phyloP scores from a whole-genome alignment of 2,797 vertebrate genomes.

The Scomberomorus guttatus region DNA sequence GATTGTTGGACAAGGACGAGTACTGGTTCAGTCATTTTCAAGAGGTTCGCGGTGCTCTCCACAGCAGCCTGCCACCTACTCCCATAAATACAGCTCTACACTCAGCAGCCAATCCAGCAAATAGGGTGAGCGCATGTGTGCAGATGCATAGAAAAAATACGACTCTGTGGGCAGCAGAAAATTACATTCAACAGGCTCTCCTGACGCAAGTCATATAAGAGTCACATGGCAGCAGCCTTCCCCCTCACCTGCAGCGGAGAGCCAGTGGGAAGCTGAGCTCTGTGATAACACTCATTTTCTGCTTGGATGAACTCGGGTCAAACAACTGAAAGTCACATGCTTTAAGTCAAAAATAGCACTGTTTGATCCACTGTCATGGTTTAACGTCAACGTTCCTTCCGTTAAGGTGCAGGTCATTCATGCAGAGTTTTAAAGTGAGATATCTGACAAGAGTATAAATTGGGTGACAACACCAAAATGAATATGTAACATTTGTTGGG shows the following conservation, averaged over 20 bases:
- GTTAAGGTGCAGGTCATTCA: background rate
- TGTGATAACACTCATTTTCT: slow-evolving; percentile 15
- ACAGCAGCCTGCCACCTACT: slow-evolving; percentile 26
- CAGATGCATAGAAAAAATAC: slow-evolving; percentile 7
- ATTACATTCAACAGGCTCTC: slow-evolving; percentile 14
- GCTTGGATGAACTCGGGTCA: slow-evolving; percentile 4
- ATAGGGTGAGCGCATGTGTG: background rate
- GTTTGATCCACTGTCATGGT: background rate
- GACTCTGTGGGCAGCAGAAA: slow-evolving; percentile 27
- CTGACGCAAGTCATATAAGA: slow-evolving; percentile 3
- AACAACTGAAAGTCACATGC: slow-evolving; percentile 37
- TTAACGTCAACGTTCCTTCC: background rate
- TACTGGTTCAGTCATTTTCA: slow-evolving; percentile 13
- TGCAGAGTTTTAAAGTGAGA: background rate
- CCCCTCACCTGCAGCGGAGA: slow-evolving; percentile 44
- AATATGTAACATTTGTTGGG: no score
- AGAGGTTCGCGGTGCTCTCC: slow-evolving; percentile 12
- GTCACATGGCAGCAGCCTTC: slow-evolving; percentile 21
- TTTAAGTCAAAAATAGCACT: slow-evolving; percentile 20
- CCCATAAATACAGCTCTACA: slow-evolving; percentile 23
- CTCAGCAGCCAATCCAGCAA: background rate
- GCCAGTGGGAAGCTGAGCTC: slow-evolving; percentile 12
- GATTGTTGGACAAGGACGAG: slow-evolving; percentile 11
- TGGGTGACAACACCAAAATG: no score
- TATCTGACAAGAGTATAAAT: no score